Evolutionary conservation across 2,888 invertebrate genomes (phyloP).

Genomic region (Pseudococcus jackbeardsleyi): DNA sequence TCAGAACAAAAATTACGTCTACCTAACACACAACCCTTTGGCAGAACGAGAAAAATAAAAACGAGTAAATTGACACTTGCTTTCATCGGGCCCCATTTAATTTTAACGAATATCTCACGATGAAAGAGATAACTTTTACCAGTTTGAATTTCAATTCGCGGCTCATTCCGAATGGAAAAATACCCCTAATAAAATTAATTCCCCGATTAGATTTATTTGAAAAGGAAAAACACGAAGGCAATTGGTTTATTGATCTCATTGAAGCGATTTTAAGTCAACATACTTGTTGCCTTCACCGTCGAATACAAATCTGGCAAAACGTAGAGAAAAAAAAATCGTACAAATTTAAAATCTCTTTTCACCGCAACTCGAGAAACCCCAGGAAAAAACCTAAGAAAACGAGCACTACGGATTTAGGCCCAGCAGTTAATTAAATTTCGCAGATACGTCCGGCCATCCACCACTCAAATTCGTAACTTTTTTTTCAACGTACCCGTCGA

Average conservation of each 20-base stretch:
- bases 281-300: slow-evolving; percentile 10
- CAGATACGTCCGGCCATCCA: background rate
- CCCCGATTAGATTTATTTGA: slow-evolving; percentile 12
- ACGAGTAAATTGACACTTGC: background rate
- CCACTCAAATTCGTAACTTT: background rate
- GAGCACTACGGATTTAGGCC: background rate
- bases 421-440: slow-evolving; percentile 2
- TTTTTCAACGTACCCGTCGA: background rate
- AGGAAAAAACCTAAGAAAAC: background rate
- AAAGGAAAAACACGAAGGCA: slow-evolving; percentile 21
- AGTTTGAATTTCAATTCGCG: background rate
- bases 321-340: background rate
- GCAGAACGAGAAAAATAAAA: too few relatives aligned
- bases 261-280: slow-evolving; percentile 1
- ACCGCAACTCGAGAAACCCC: background rate
- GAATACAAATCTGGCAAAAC: background rate
- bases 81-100: background rate
- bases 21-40: too few relatives aligned
- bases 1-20: too few relatives aligned
- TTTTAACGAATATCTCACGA: background rate
- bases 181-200: slow-evolving; percentile 3
- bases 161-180: background rate
- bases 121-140: background rate
- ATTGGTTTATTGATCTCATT: slow-evolving; percentile 1
- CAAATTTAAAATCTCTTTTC: background rate